Evolutionary conservation across 2,113 vertebrate species (phyloP).

Genomic region (Ondatra zibethicus): DNA sequence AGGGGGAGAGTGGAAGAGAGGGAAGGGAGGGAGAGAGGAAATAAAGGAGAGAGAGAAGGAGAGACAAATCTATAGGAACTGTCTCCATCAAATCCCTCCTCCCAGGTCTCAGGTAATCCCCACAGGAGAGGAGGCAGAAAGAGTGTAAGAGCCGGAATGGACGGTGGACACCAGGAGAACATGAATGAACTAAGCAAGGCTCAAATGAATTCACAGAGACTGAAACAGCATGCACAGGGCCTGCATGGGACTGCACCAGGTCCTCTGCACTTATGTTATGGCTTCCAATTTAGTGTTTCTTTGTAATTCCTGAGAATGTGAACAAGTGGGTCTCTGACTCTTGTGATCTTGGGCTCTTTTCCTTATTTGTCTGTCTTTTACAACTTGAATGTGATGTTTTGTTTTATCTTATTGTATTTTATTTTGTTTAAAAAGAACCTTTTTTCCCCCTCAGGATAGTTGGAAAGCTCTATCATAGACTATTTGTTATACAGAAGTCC

Average conservation of each 20-base stretch:
- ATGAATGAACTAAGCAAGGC: not conserved
- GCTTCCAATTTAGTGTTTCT: not conserved
- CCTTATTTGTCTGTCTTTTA: not conserved
- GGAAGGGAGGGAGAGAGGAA: not conserved
- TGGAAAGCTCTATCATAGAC: not conserved
- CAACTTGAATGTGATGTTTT: not conserved
- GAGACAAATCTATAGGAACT: not conserved
- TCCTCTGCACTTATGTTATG: not conserved
- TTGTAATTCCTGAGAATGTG: not conserved
- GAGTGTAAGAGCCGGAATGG: too few species aligned
- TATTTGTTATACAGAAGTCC: constrained; percentile 26
- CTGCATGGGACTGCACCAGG: not conserved
- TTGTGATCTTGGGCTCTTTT: not conserved
- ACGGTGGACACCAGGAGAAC: not conserved
- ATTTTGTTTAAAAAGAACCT: not conserved
- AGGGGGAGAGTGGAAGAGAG: not conserved
- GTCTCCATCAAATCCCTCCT: not conserved
- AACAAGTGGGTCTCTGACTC: not conserved
- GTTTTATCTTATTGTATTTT: not conserved
- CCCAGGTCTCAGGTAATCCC: not conserved
- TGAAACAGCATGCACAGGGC: not conserved
- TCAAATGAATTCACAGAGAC: not conserved
- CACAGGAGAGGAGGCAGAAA: not conserved
- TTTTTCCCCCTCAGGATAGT: constrained; percentile 18
- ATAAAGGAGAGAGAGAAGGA: not conserved